phyloP scores from a whole-genome alignment of 1,140 invertebrate genomes.

The Ceratitis capitata region DNA sequence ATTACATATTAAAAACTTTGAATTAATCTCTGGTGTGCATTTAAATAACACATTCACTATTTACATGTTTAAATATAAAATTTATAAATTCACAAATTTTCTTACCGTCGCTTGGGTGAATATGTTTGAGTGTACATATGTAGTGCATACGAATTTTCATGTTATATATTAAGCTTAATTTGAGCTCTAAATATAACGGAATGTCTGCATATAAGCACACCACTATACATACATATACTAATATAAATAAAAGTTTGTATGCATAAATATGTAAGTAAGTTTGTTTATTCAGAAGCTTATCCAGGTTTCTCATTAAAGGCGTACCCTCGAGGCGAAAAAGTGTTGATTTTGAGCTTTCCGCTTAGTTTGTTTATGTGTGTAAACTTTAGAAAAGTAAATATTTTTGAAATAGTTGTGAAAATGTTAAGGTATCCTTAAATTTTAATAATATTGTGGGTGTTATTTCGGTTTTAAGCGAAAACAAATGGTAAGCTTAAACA shows the following conservation, averaged over 20 bases:
- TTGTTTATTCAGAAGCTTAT: not conserved
- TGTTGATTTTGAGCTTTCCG: not conserved
- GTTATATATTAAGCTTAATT: not conserved
- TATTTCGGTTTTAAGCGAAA: too few species aligned
- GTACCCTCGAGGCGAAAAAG: not conserved
- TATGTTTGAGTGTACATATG: not conserved
- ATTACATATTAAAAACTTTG: not conserved
- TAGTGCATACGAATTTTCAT: not conserved
- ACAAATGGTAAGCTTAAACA: too few species aligned
- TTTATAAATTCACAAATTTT: not conserved
- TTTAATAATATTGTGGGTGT: too few species aligned
- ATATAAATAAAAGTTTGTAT: too few species aligned
- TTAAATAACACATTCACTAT: not conserved
- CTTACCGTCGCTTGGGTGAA: too few species aligned
- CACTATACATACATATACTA: not conserved
- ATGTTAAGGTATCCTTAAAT: too few species aligned
- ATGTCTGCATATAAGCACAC: not conserved
- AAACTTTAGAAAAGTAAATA: not conserved
- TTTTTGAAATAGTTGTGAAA: too few species aligned
- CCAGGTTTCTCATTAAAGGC: not conserved
- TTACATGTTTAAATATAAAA: not conserved
- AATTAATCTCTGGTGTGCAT: not conserved
- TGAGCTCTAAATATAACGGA: too few species aligned
- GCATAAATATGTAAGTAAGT: not conserved
- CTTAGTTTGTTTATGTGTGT: not conserved